phyloP scores from a whole-genome alignment of 2,888 invertebrate genomes.

The Xylophagus ater region DNA sequence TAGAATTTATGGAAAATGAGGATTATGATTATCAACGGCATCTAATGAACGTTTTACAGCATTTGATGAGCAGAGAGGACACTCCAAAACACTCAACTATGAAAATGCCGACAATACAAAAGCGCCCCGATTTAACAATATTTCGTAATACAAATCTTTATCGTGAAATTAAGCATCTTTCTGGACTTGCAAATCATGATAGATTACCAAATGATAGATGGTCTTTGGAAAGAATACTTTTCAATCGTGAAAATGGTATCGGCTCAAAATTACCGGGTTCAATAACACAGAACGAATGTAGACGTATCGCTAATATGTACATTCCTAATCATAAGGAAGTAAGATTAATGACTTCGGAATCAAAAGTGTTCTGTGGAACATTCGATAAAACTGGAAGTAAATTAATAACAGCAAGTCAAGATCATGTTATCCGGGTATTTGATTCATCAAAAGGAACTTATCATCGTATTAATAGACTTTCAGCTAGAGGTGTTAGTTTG shows the following conservation, averaged over 20 bases:
- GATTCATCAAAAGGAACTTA: slow-evolving; percentile 52
- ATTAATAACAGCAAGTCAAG: slow-evolving; percentile 66
- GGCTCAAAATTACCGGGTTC: slow-evolving; percentile 25
- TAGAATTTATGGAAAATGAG: slow-evolving; percentile 15
- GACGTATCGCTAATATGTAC: slow-evolving; percentile 47
- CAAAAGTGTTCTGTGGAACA: slow-evolving; percentile 61
- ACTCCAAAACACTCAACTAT: too few species aligned
- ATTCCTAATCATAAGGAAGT: slow-evolving; percentile 46
- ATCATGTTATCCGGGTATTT: slow-evolving; percentile 58
- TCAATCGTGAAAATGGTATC: slow-evolving; percentile 33
- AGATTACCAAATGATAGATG: slow-evolving; percentile 27
- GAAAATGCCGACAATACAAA: slow-evolving; percentile 31
- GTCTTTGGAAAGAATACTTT: slow-evolving; percentile 31
- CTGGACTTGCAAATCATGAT: slow-evolving; percentile 25
- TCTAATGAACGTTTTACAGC: slow-evolving; percentile 20
- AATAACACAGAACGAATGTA: slow-evolving; percentile 43
- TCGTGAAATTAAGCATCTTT: slow-evolving; percentile 30
- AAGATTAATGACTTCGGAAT: slow-evolving; percentile 33
- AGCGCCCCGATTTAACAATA: slow-evolving; percentile 31
- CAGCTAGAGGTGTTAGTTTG: slow-evolving; percentile 70
- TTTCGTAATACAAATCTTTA: slow-evolving; percentile 33
- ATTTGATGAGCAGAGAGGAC: too few species aligned
- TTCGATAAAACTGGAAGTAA: slow-evolving; percentile 59
- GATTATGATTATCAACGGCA: slow-evolving; percentile 18
- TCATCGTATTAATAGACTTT: slow-evolving; percentile 49